Base-by-base conservation (phyloP, 2,797 vertebrate species). In the Eupleurogrammus muticus region DNA sequence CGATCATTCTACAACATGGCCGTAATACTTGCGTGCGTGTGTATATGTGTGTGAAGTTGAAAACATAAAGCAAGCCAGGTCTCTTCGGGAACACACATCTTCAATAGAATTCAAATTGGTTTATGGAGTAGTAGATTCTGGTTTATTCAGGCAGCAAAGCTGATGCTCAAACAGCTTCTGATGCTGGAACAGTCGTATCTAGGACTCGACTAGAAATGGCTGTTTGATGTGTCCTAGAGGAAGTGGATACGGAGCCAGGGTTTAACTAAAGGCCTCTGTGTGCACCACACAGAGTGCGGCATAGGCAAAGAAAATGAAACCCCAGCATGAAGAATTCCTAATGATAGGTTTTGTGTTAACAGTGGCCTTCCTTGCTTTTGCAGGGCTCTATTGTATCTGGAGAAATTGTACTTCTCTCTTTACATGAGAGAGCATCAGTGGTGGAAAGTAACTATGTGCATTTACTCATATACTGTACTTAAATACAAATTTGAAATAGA, bases 181-280 rank as follows among this genome's bases (percentile, higher is more conserved):
- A 77, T 52, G 62, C 64, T 65, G 74, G 69, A 82, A 73, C 38
- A 79, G 58, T 19, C 50, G 52, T 81, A 56, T 62, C 44, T 73
- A 80, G 66, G 75, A 77, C 56, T 62, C 75, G 57, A 84, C 76
- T 60, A 73, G 64, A 81, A 84, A 81, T 56, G 60, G 60, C 63
- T 71, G 66, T 80, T 82, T 90, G 82, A 86, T 87, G 78, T 79
- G 61, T 70, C 82, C 73, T 68, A 17, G 55, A 65, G 77, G 83
- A 85, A 72, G 80, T 35, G 34, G 64, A 69, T 9, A 11, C 67
- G 71, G 54, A 79, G 24, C 60, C 2, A 42, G 52, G 58, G 60
- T 77, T 86, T 80, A 69, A 77, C 62, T 74, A 66, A 83, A 81
- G 64, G 74, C 62, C 55, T 67, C 32, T 51, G 70, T 67, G 65